phyloP scores from a whole-genome alignment of 2,888 invertebrate species.

The Lissocephala sabroskyi region DNA sequence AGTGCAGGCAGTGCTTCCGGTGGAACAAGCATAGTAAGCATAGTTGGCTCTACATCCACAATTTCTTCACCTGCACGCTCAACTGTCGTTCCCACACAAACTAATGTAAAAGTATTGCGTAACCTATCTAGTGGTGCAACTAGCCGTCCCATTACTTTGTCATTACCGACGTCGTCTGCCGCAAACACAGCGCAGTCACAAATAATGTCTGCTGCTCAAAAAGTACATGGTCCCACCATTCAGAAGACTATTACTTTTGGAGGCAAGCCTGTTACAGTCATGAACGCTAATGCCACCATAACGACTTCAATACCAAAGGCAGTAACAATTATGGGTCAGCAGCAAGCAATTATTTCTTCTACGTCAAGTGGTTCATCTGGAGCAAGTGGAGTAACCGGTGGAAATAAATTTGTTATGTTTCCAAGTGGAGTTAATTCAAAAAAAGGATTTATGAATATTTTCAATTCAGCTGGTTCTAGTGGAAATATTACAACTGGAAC shows the following conservation, averaged over 20 bases:
- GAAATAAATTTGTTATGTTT: conserved; percentile 73
- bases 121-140: conserved; percentile 65
- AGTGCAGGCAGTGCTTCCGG: conserved; percentile 74
- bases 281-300: conserved; percentile 74
- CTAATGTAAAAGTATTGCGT: conserved; percentile 74
- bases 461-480: conserved; percentile 55
- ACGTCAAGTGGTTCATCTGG: conserved; percentile 46
- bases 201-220: conserved; percentile 35
- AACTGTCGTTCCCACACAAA: conserved; percentile 65
- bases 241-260: conserved; percentile 79
- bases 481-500: conserved; percentile 30
- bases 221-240: conserved; percentile 31
- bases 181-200: no score
- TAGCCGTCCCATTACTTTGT: conserved; percentile 81
- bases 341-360: conserved; percentile 9
- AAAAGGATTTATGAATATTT: conserved; percentile 75
- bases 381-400: conserved; percentile 33
- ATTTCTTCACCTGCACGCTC: conserved; percentile 73
- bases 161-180: conserved; percentile 73
- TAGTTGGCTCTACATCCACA: conserved; percentile 71
- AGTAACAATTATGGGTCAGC: conserved; percentile 75
- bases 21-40: conserved; percentile 65
- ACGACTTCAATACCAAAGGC: conserved; percentile 75
- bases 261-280: conserved; percentile 82
- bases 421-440: conserved; percentile 69